These are phyloP conservation scores for Dinothrombium tinctorium DNA, from an alignment of 1,140 invertebrate genomes.

Conservation along the genomic window DNA sequence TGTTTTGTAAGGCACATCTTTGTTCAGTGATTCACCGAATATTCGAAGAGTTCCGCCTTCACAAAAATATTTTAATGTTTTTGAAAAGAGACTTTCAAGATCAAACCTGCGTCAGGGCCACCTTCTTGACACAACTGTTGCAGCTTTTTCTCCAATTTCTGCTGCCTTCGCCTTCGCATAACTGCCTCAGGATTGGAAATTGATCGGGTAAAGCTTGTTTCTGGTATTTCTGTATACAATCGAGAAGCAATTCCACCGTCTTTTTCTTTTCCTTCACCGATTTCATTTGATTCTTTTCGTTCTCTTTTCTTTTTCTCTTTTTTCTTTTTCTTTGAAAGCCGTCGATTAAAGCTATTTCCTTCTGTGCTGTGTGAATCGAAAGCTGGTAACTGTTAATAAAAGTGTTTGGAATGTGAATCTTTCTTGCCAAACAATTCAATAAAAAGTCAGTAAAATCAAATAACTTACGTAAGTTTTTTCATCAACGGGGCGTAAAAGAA, in stretches of 20 bases:
- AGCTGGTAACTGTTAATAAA: too few relatives aligned
- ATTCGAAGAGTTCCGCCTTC: slow-evolving; percentile 81
- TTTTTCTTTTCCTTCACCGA: slow-evolving; percentile 22
- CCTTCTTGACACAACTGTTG: slow-evolving; percentile 71
- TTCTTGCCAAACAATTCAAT: too few relatives aligned
- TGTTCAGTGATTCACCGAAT: slow-evolving; percentile 83
- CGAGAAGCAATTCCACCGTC: slow-evolving; percentile 56
- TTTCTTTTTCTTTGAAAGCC: slow-evolving; percentile 93
- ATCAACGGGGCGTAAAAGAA: slow-evolving; percentile 68
- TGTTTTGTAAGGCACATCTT: slow-evolving; percentile 95
- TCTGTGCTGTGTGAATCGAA: background rate
- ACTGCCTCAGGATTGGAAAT: slow-evolving; percentile 99
- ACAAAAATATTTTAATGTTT: background rate
- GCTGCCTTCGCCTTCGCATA: slow-evolving; percentile 83
- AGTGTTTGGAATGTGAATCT: background rate
- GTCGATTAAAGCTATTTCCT: slow-evolving; percentile 42
- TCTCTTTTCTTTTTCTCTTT: slow-evolving; percentile 56
- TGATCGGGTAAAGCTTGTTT: slow-evolving; percentile 89
- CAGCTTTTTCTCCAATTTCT: slow-evolving; percentile 86
- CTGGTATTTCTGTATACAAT: slow-evolving; percentile 80
- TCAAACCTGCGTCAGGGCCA: slow-evolving; percentile 34
- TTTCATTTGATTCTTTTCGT: slow-evolving; percentile 8
- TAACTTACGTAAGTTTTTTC: slow-evolving; percentile 29
- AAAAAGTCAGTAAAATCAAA: background rate
- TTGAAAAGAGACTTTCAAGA: background rate